Base-by-base conservation (phyloP, 2,797 vertebrate genomes). In the Trachurus trachurus region DNA sequence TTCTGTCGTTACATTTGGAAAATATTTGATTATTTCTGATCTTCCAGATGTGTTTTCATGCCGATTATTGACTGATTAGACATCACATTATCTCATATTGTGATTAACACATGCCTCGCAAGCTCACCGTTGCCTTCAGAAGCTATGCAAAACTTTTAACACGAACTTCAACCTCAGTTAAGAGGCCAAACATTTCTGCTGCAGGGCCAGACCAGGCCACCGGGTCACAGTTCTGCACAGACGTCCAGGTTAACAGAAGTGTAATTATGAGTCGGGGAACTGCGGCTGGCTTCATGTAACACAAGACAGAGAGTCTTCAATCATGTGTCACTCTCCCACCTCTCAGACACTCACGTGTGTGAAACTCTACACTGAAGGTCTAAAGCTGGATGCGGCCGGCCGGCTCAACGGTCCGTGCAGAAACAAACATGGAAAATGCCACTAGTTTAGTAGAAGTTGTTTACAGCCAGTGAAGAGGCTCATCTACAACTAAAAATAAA, bases 221-320 rank as follows among this genome's bases (percentile, higher is more conserved):
- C 49, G 4, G 9, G 21, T 11, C 11, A 12, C 21, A 13, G 52
- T 26, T 22, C n/a, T 17, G 8, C n/a, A 26, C 52, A 26, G 21
- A 31, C 39, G 10, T n/a, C 3, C 11, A 53, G 31, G 40, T 66
- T 61, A 22, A 21, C 39, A 17, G 21, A 67, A 21, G 39, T 71
- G 58, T 62, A 58, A 76, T 66, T 62, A 71, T 63, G 66, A 85
- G 26, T 26, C 45, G 73, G 52, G 37, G 31, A 34, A 66, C 22
- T 39, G 21, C 62, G 26, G 26, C 19, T 17, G 47, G 21, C 12
- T 47, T 29, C 3, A 40, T 22, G 45, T 19, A 64, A 82, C 68
- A 44, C 50, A 60, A 66, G 39, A 76, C 64, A 59, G 2, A 69
- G 9, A 61, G 58, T 61, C 42, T 67, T 63, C n/a, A 47, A 77